phyloP scores from a whole-genome alignment of 2,888 invertebrate genomes.

The Andricus curvator region DNA sequence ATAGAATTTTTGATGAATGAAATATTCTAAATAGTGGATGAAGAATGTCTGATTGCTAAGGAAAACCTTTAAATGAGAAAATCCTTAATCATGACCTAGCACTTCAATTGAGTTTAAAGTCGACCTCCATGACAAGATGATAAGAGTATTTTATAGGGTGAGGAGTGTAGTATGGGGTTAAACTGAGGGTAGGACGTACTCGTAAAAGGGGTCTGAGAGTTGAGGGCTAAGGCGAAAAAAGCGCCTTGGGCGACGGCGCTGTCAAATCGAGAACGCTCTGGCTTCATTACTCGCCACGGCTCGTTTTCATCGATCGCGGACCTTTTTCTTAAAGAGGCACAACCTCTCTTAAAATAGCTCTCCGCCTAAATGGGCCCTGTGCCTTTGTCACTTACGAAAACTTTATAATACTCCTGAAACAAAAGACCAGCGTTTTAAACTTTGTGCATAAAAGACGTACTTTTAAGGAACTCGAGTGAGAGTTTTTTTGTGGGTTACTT shows the following conservation, averaged over 20 bases:
- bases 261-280: conserved; percentile 19
- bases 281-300: conserved; percentile 14
- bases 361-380: background rate
- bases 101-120: conserved; percentile 9
- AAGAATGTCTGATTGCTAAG: too few species aligned
- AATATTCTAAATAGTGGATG: too few species aligned
- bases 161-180: background rate
- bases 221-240: conserved; percentile 25
- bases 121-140: background rate
- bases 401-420: conserved; percentile 21
- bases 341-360: conserved; percentile 10
- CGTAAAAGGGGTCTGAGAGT: conserved; percentile 1
- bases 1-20: background rate
- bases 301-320: conserved; percentile 24
- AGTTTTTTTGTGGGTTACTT: conserved; percentile 2
- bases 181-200: background rate
- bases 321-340: conserved; percentile 32
- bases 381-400: conserved; percentile 22
- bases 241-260: conserved; percentile 10
- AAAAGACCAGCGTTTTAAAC: conserved; percentile 19
- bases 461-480: conserved; percentile 3
- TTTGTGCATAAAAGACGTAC: conserved; percentile 9
- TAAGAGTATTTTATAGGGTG: conserved; percentile 28
- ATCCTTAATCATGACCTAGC: background rate
- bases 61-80: background rate